Conservation (phyloP, 2,888 invertebrate genomes). For the Cryptops parisi region DNA sequence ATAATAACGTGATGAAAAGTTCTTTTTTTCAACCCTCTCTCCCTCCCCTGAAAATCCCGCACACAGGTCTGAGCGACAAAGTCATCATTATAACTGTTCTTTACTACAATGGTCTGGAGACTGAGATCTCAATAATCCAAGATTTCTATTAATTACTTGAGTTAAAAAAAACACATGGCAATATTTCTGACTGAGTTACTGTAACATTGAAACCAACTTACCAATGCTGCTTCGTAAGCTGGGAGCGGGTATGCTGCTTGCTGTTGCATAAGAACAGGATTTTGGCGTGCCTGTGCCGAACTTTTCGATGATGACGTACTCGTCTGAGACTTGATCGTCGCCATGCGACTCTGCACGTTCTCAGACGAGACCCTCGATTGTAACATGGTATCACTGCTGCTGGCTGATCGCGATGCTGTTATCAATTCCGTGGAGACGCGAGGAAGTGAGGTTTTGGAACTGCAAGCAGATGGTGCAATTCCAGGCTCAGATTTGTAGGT, state of each 20-base stretch:
- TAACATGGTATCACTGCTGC: background rate
- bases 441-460: slow-evolving; percentile 6
- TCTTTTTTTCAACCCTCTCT: no score
- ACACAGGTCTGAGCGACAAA: no score
- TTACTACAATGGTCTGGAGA: no score
- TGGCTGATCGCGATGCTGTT: background rate
- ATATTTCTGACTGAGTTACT: background rate
- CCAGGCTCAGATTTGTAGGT: slow-evolving; percentile 11
- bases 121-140: no score
- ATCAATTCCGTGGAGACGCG: background rate
- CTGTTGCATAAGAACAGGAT: slow-evolving; percentile 17
- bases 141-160: background rate
- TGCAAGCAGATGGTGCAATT: slow-evolving; percentile 14
- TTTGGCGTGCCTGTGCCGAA: slow-evolving; percentile 11
- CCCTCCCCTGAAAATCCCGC: no score
- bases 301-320: slow-evolving; percentile 9
- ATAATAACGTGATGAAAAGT: no score
- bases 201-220: background rate
- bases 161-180: background rate
- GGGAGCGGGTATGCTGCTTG: slow-evolving; percentile 17
- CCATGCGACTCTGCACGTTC: background rate
- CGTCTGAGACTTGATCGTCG: slow-evolving; percentile 6
- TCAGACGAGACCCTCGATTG: slow-evolving; percentile 8
- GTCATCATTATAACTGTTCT: no score
- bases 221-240: slow-evolving; percentile 15